Evolutionary conservation across 2,888 invertebrate species (phyloP), one percentile per base, ranked within the genome.

Genomic region (Gastracanthus pulcherrimus): DNA sequence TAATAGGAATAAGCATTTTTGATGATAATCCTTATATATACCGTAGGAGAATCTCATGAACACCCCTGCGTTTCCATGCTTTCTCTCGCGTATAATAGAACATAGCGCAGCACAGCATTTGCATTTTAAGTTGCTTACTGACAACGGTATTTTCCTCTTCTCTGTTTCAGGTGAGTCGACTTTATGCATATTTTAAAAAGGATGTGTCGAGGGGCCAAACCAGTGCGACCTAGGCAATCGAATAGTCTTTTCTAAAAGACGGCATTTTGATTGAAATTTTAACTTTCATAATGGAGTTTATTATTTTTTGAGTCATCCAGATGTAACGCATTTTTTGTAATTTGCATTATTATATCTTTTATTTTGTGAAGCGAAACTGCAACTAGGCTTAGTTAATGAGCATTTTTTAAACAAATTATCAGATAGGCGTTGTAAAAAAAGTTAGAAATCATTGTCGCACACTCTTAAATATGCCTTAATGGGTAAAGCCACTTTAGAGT

Each of bases 121-220:
- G 72, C 79, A 82, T 84, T 83, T 82, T 69, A 76, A 77, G 62
- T 64, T 62, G 29, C 70, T 26, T 34, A 77, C 72, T 83, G 85
- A 85, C 82, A 82, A 82, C 82, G 58, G n/a, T 83, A 75, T 83
- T 72, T 82, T 84, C 31, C 69, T 84, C 58, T 55, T 84, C 60
- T 84, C 19, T 85, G 84, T 87, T 86, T 51, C 86, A 85, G 85
- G 86, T 86, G 80, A 87, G 86, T 86, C 72, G 64, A 82, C 78
- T 76, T 83, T 76, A 62, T 79, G 72, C 55, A 83, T 82, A 84
- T 83, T 84, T 84, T 80, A 82, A 58, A 38, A 45, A 9, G 23
- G 41, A 41, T 45, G 67, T 71, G n/a, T 51, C 38, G 48, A 41
- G 72, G 31, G 80, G 41, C n/a, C n/a, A 45, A 31, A n/a, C n/a